These are phyloP conservation scores for Pocota personata DNA, from an alignment of 2,888 invertebrate genomes.

Conservation along the genomic window DNA sequence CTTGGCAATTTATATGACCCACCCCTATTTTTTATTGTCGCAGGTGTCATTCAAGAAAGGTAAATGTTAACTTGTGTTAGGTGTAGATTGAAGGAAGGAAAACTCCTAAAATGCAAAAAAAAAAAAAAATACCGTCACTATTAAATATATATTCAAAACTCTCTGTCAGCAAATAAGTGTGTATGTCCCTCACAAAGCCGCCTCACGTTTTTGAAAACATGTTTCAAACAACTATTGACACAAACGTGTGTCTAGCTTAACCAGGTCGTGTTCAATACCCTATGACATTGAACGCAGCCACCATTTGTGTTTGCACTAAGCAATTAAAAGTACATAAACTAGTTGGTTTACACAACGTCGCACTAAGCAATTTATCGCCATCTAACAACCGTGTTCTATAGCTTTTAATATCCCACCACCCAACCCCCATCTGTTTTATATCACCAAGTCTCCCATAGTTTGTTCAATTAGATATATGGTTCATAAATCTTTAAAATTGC, in stretches of 20 bases:
- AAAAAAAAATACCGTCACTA: too few relatives aligned
- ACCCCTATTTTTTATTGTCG: too few relatives aligned
- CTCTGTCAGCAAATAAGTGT: not conserved
- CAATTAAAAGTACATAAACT: slow-evolving; percentile 26
- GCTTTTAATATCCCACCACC: not conserved
- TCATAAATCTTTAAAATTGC: slow-evolving; percentile 64
- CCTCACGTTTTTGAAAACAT: not conserved
- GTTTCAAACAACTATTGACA: not conserved
- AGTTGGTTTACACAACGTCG: slow-evolving; percentile 10
- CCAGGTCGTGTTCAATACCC: slow-evolving; percentile 28
- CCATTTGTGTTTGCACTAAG: slow-evolving; percentile 10
- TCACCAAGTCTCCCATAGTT: slow-evolving; percentile 9
- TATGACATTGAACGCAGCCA: slow-evolving; percentile 46
- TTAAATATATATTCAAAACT: not conserved
- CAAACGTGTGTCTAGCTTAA: not conserved
- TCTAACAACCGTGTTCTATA: slow-evolving; percentile 5
- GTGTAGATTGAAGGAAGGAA: too few relatives aligned
- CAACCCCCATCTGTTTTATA: slow-evolving; percentile 28
- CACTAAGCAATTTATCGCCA: not conserved
- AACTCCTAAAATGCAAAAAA: too few relatives aligned
- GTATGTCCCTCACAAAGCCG: not conserved
- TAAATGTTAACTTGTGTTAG: too few relatives aligned
- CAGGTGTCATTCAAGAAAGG: too few relatives aligned
- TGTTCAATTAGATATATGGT: slow-evolving; percentile 30
- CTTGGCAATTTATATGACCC: too few relatives aligned